Percentiles rank a stretch among this genome's conserved stretches.
These are phyloP conservation scores for Monarcha castaneiventris DNA, from an alignment of 2,113 vertebrate genomes.

Conservation along the genomic window DNA sequence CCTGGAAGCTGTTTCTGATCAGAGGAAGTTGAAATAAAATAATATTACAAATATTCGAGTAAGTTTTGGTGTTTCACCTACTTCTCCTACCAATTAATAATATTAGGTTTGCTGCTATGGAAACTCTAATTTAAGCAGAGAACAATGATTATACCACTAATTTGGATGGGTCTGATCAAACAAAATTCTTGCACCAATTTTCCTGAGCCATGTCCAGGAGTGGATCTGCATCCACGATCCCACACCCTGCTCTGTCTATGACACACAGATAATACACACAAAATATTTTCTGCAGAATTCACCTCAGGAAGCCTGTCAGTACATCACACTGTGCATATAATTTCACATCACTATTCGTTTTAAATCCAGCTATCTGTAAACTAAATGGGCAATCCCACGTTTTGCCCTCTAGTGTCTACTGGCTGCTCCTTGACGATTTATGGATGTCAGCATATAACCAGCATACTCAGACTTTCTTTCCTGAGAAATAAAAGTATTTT, in stretches of 20 bases:
- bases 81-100: neutral
- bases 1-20: neutral
- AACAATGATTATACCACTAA: neutral
- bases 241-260: neutral
- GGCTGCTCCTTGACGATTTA: neutral
- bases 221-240: accelerated
- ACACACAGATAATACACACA: neutral
- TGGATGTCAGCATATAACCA: neutral
- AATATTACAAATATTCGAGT: neutral
- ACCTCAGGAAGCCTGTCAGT: neutral
- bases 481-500: neutral
- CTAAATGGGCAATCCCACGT: neutral
- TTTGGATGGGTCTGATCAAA: neutral
- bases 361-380: neutral
- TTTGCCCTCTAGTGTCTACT: neutral
- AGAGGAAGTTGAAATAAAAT: neutral
- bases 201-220: neutral
- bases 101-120: neutral
- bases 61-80: neutral
- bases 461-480: neutral
- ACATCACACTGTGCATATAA: neutral
- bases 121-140: neutral
- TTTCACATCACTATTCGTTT: neutral
- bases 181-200: neutral
- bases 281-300: neutral